Conservation (phyloP, 2,888 invertebrate species). For the Limenitis arthemis region DNA sequence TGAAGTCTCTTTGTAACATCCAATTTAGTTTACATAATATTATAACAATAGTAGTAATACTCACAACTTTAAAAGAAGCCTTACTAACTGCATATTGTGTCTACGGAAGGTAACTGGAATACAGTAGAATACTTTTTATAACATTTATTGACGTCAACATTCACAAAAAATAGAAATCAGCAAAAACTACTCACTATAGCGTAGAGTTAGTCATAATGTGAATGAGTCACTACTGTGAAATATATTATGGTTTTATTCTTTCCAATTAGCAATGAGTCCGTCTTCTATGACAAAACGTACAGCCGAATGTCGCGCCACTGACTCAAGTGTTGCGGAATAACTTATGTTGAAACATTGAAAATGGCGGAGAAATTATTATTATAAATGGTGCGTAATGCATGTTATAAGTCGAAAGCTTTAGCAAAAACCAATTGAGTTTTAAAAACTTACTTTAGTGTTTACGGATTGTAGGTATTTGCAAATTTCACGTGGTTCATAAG, state of each 20-base stretch:
- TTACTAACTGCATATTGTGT: conserved; percentile 12
- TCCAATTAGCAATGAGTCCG: conserved; percentile 22
- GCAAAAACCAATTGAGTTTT: neutral
- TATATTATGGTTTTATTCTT: conserved; percentile 14
- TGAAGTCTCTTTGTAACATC: no score
- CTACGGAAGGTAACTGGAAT: conserved; percentile 1
- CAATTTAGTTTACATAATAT: neutral
- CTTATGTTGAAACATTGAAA: conserved; percentile 36
- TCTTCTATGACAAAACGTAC: conserved; percentile 39
- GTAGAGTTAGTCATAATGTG: conserved; percentile 33
- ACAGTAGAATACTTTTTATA: neutral
- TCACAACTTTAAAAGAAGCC: conserved; percentile 14
- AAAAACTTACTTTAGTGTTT: no score
- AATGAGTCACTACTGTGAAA: conserved; percentile 41
- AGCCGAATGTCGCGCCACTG: conserved; percentile 48
- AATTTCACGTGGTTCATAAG: no score
- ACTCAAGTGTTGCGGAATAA: conserved; percentile 39
- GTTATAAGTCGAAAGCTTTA: neutral
- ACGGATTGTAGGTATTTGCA: no score
- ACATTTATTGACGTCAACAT: neutral
- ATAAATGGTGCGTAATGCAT: conserved; percentile 1
- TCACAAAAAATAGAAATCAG: conserved; percentile 4
- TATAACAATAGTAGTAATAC: conserved; percentile 10
- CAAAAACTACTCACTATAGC: conserved; percentile 14
- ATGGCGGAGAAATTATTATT: conserved; percentile 30